Percentiles rank a stretch among this genome's conserved stretches.
Conservation (phyloP, 2,888 invertebrate species). For the Syrista parreyssii region DNA sequence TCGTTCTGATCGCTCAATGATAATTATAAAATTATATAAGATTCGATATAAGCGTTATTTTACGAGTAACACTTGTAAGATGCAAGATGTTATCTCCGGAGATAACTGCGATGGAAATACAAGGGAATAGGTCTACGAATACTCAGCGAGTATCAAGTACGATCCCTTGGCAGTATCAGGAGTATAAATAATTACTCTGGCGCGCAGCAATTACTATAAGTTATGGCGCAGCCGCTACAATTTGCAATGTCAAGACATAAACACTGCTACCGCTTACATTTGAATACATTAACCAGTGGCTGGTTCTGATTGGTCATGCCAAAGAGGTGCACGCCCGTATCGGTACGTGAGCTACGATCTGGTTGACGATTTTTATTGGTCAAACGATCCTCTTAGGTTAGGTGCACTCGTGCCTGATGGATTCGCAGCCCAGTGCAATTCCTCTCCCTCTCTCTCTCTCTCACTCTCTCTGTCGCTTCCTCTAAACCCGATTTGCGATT, state of each 20-base stretch:
- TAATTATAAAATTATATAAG: background rate
- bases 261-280: conserved; percentile 67
- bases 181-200: conserved; percentile 66
- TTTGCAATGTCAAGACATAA: conserved; percentile 67
- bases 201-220: conserved; percentile 66
- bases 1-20: background rate
- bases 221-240: conserved; percentile 65
- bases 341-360: conserved; percentile 62
- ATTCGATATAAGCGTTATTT: background rate
- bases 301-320: conserved; percentile 57
- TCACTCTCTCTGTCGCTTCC: conserved; percentile 27
- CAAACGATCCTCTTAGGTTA: conserved; percentile 52
- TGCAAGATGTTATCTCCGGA: background rate
- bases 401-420: conserved; percentile 27
- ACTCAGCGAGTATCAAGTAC: conserved; percentile 25
- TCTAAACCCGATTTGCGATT: conserved; percentile 37
- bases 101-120: background rate
- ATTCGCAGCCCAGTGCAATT: conserved; percentile 11
- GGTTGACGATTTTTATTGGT: conserved; percentile 63
- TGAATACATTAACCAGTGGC: conserved; percentile 64
- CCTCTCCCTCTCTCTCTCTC: conserved; percentile 17
- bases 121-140: conserved; percentile 1
- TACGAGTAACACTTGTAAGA: background rate
- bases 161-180: conserved; percentile 57
- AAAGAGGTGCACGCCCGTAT: conserved; percentile 50